Evolutionary conservation across 2,113 vertebrate species (phyloP).

Genomic region (Chamaetylas fuelleborni): DNA sequence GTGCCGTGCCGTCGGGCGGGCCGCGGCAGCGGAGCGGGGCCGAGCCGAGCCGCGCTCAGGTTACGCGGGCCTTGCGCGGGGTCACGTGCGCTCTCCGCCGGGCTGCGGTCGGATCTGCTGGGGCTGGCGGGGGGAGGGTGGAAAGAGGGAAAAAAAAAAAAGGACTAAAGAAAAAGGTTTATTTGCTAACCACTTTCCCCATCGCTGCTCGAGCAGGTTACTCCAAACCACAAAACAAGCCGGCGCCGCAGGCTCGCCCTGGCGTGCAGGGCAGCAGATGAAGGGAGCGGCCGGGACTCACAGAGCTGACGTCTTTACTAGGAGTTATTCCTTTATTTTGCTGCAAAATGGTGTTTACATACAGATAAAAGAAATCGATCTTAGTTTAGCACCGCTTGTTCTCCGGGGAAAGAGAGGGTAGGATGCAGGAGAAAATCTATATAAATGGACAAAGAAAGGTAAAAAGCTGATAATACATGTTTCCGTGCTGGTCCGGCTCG

Average conservation of each 20-base stretch:
- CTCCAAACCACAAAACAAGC: conserved; percentile 48
- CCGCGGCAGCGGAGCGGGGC: neutral
- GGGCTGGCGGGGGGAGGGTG: neutral
- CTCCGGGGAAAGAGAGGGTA: conserved; percentile 14
- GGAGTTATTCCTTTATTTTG: conserved; percentile 59
- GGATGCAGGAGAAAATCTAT: conserved; percentile 28
- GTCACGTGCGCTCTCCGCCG: conserved; percentile 2
- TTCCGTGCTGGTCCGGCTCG: neutral
- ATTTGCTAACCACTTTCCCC: conserved; percentile 36
- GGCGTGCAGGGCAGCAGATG: conserved; percentile 6
- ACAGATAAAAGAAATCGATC: conserved; percentile 41
- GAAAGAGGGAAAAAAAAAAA: fast-evolving
- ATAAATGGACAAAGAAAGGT: conserved; percentile 32
- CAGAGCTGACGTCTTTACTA: conserved; percentile 34
- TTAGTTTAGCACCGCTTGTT: conserved; percentile 41
- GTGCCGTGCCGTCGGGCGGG: neutral
- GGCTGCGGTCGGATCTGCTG: neutral
- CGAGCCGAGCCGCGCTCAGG: neutral
- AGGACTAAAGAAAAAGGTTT: neutral
- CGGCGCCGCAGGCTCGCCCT: neutral
- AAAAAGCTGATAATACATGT: conserved; percentile 43
- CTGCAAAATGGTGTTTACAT: conserved; percentile 61
- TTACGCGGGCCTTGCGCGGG: neutral
- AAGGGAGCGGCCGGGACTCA: conserved; percentile 34
- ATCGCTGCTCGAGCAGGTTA: conserved; percentile 6